Percentiles rank a stretch among this genome's conserved stretches.
Conservation (phyloP, 2,797 vertebrate genomes). For the Melanotaenia nigrans region DNA sequence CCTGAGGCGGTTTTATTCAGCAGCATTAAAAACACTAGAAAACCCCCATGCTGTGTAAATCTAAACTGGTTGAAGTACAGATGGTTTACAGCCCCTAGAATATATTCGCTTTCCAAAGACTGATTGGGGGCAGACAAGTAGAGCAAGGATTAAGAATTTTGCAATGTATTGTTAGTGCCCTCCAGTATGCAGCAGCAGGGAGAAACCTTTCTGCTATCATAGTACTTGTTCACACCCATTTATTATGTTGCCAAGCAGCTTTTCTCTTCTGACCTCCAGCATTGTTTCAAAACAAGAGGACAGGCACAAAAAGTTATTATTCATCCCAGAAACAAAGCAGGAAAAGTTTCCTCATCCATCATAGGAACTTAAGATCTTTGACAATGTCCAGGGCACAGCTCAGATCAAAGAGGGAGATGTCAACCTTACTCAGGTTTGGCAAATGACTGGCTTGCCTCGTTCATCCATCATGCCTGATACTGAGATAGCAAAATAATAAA, state of each 20-base stretch:
- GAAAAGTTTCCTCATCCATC: slow-evolving; percentile 75
- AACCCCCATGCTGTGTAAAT: slow-evolving; percentile 17
- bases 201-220: slow-evolving; percentile 51
- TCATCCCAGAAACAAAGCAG: slow-evolving; percentile 65
- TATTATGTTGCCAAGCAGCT: slow-evolving; percentile 64
- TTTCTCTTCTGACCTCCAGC: slow-evolving; percentile 72
- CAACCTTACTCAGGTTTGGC: slow-evolving; percentile 52
- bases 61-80: slow-evolving; percentile 23
- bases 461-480: slow-evolving; percentile 74
- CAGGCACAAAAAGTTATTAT: slow-evolving; percentile 69
- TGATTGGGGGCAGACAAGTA: slow-evolving; percentile 20
- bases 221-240: slow-evolving; percentile 53
- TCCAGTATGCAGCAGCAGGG: slow-evolving; percentile 29
- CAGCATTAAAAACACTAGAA: slow-evolving; percentile 17
- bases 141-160: slow-evolving; percentile 29
- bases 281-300: slow-evolving; percentile 58
- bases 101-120: slow-evolving; percentile 28
- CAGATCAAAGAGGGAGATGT: slow-evolving; percentile 61
- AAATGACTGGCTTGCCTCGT: slow-evolving; percentile 53
- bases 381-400: slow-evolving; percentile 62
- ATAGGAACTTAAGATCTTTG: slow-evolving; percentile 69
- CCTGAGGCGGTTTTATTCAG: slow-evolving; percentile 27
- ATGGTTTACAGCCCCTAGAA: slow-evolving; percentile 23
- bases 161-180: slow-evolving; percentile 37
- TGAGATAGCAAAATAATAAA: slow-evolving; percentile 71